A percentile compares a stretch with the other conserved stretches of the same genome.
These are phyloP conservation scores for Trachurus trachurus DNA, from an alignment of 2,797 vertebrate species.

Conservation along the genomic window DNA sequence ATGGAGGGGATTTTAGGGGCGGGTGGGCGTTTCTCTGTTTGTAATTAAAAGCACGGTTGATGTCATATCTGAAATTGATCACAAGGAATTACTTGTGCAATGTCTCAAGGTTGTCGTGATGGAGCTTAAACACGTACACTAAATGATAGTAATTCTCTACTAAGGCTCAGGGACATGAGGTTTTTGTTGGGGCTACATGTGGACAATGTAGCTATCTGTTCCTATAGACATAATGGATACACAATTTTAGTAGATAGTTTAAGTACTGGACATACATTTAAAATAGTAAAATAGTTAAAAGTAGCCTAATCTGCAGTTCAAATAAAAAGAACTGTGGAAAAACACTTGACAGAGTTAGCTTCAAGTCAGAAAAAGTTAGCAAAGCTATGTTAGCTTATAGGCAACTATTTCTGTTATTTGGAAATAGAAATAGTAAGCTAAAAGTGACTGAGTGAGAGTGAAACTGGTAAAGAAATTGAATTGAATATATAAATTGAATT, in stretches of 20 bases:
- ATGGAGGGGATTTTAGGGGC: constrained; percentile 55
- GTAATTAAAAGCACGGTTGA: constrained; percentile 65
- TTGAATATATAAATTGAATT: background rate
- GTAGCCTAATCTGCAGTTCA: too few relatives aligned
- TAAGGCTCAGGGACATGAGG: background rate
- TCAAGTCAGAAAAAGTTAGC: background rate
- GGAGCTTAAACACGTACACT: constrained; percentile 18
- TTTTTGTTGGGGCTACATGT: too few relatives aligned
- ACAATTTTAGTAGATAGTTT: too few relatives aligned
- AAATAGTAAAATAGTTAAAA: too few relatives aligned
- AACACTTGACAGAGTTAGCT: too few relatives aligned
- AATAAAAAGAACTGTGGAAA: too few relatives aligned
- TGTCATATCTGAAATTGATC: constrained; percentile 66
- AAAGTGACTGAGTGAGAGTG: background rate
- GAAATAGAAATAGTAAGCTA: background rate
- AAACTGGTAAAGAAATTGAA: background rate
- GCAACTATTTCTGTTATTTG: too few relatives aligned
- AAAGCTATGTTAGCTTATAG: too few relatives aligned
- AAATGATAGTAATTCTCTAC: background rate
- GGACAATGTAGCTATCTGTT: too few relatives aligned
- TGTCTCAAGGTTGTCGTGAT: constrained; percentile 29
- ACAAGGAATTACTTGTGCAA: constrained; percentile 30
- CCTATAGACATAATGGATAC: too few relatives aligned
- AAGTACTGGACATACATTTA: too few relatives aligned
- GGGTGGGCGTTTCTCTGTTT: constrained; percentile 63